These are phyloP conservation scores for Ellobium chinense DNA, from an alignment of 2,888 invertebrate genomes.

Conservation along the genomic window DNA sequence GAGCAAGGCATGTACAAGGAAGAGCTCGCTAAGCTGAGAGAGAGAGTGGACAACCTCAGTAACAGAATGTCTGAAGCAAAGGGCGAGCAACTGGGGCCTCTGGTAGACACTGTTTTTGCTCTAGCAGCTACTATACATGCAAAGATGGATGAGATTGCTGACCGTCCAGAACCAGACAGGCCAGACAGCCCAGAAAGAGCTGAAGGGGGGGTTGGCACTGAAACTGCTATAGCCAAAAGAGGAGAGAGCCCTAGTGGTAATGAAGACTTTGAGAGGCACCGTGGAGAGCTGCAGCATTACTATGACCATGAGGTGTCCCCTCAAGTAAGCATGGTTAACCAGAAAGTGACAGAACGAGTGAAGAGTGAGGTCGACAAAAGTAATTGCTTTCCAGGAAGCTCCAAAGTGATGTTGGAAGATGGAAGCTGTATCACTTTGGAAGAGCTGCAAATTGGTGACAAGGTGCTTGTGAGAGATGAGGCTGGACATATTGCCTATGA, in stretches of 20 bases:
- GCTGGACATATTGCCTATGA: conserved; percentile 23
- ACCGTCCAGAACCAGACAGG: conserved; percentile 6
- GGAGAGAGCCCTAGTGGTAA: background rate
- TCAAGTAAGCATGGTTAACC: conserved; percentile 3
- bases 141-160: conserved; percentile 44
- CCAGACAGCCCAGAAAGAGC: conserved; percentile 1
- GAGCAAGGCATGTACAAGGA: background rate
- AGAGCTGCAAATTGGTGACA: conserved; percentile 21
- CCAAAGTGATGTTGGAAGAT: conserved; percentile 1
- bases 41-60: conserved; percentile 36
- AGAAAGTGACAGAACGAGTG: conserved; percentile 24
- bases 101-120: conserved; percentile 38
- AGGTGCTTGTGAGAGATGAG: conserved; percentile 10
- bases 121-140: conserved; percentile 35
- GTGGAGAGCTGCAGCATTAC: conserved; percentile 15
- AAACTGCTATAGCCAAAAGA: background rate
- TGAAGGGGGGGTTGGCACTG: background rate
- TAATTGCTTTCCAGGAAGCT: conserved; percentile 32
- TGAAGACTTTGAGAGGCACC: background rate
- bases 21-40: conserved; percentile 21
- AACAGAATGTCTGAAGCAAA: conserved; percentile 33
- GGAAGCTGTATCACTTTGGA: conserved; percentile 20
- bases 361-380: conserved; percentile 22
- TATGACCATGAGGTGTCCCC: conserved; percentile 10
- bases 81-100: conserved; percentile 14